phyloP scores from a whole-genome alignment of 2,113 vertebrate species.

The Pycnonotus jocosus region DNA sequence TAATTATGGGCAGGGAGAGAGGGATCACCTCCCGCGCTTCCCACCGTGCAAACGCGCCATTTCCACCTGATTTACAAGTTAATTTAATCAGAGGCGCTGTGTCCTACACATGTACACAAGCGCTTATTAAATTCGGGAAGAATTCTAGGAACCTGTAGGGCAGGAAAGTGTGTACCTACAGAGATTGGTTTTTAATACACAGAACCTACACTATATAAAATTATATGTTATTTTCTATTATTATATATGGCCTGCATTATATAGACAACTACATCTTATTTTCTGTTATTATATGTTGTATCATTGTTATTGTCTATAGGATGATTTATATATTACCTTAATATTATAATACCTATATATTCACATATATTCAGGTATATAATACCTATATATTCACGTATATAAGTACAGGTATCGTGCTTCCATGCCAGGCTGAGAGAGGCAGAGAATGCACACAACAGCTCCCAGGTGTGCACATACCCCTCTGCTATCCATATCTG shows the following conservation, averaged over 20 bases:
- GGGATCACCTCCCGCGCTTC: not conserved
- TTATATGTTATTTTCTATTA: not conserved
- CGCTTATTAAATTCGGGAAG: not conserved
- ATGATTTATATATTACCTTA: not conserved
- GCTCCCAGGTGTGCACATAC: not conserved
- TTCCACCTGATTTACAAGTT: constrained; percentile 55
- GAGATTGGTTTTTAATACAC: not conserved
- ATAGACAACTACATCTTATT: not conserved
- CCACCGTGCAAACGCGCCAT: not conserved
- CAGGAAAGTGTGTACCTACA: not conserved
- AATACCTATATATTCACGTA: not conserved
- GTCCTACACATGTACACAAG: constrained; percentile 26
- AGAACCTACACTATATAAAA: not conserved
- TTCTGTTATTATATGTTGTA: not conserved
- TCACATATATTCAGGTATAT: not conserved
- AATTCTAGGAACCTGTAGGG: not conserved
- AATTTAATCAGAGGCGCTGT: constrained; percentile 27
- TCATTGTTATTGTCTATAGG: not conserved
- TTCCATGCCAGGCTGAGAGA: not conserved
- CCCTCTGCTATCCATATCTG: not conserved
- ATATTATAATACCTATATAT: not conserved
- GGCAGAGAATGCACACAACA: not conserved
- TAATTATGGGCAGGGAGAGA: not conserved
- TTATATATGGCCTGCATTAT: not conserved
- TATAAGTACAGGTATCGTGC: rapidly evolving